phyloP scores from a whole-genome alignment of 2,888 invertebrate species.

The Thera britannica region DNA sequence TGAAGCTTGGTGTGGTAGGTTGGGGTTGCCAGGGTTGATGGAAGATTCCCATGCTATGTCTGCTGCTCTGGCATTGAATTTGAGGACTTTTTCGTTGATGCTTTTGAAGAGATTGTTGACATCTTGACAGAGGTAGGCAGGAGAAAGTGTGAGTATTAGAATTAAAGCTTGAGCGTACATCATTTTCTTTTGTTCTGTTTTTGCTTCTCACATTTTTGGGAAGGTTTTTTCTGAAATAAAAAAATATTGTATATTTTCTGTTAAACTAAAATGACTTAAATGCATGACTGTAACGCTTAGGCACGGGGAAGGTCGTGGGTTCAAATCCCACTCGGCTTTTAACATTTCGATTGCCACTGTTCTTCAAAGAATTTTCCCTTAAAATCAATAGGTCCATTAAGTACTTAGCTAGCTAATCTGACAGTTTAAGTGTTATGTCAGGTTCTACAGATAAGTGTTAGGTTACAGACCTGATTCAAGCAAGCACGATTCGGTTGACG shows the following conservation, averaged over 20 bases:
- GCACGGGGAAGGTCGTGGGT: no score
- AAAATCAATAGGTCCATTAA: slow-evolving; percentile 32
- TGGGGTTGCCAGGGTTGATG: slow-evolving; percentile 56
- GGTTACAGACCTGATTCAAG: neutral
- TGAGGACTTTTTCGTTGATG: slow-evolving; percentile 60
- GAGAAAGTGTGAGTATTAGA: slow-evolving; percentile 8
- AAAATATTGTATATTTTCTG: no score
- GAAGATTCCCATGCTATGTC: slow-evolving; percentile 72
- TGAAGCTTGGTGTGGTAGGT: slow-evolving; percentile 51
- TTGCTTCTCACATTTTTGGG: neutral
- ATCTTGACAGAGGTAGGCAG: slow-evolving; percentile 42
- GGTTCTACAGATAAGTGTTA: slow-evolving; percentile 20
- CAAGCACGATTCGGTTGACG: slow-evolving; percentile 1
- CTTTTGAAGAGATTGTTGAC: slow-evolving; percentile 56
- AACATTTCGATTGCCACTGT: neutral
- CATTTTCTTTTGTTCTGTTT: slow-evolving; percentile 36
- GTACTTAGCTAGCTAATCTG: slow-evolving; percentile 23
- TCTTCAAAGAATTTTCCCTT: neutral
- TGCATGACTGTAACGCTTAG: no score
- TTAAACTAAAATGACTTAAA: no score
- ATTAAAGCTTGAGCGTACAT: slow-evolving; percentile 10
- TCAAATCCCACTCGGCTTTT: no score
- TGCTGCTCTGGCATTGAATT: slow-evolving; percentile 65
- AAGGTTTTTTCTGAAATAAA: neutral
- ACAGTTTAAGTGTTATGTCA: slow-evolving; percentile 23